Evolutionary conservation across 2,888 invertebrate genomes (phyloP).

Genomic region (Papilio gigon): DNA sequence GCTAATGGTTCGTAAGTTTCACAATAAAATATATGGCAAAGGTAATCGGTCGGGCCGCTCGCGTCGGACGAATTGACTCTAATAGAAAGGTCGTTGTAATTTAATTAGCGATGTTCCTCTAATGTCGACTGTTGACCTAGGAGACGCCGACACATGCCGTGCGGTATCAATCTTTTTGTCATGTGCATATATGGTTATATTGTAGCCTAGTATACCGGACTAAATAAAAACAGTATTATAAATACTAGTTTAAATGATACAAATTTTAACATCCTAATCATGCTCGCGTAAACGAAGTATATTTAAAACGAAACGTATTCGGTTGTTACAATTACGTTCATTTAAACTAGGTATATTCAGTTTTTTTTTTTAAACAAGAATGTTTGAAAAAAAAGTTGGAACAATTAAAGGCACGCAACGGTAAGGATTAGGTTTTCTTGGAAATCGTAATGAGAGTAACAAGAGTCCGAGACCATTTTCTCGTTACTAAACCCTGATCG

Average conservation of each 20-base stretch:
- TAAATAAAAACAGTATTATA: no score
- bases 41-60: constrained; percentile 34
- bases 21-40: constrained; percentile 51
- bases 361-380: neutral
- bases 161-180: constrained; percentile 3
- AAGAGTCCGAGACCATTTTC: constrained; percentile 33
- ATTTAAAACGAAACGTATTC: neutral
- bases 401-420: neutral
- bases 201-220: no score
- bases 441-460: constrained; percentile 48
- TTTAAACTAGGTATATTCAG: neutral
- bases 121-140: constrained; percentile 58
- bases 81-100: constrained; percentile 76
- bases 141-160: constrained; percentile 35
- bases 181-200: no score
- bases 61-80: constrained; percentile 63
- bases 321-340: neutral
- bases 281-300: neutral
- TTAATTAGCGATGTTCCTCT: constrained; percentile 65
- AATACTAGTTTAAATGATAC: neutral
- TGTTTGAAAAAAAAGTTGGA: neutral
- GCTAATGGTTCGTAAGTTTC: constrained; percentile 55
- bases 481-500: constrained; percentile 40
- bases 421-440: constrained; percentile 42
- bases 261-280: constrained; percentile 3